Conservation (phyloP, 35 echinoderm and acorn worm genomes). For the Stichopus chloronotus region DNA sequence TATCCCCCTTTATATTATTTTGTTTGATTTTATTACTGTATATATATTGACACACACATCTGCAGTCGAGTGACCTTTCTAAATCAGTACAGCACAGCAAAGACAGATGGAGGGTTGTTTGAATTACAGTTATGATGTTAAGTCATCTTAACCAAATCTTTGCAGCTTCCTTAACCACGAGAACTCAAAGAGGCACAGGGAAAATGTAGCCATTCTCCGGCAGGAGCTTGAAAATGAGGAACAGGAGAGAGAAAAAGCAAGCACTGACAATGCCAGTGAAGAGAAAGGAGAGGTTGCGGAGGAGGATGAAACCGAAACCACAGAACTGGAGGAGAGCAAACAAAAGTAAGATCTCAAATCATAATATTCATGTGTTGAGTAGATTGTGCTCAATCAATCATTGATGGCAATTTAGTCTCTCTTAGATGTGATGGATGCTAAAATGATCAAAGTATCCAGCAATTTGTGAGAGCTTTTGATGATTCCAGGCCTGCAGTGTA, state of each 20-base stretch:
- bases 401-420: too few relatives aligned
- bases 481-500: too few relatives aligned
- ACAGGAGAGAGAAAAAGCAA: slow-evolving; percentile 34
- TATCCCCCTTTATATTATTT: too few relatives aligned
- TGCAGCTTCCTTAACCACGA: slow-evolving; percentile 93
- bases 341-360: slow-evolving; percentile 10
- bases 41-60: too few relatives aligned
- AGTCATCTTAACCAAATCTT: not conserved
- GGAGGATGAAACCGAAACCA: slow-evolving; percentile 24
- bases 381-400: too few relatives aligned
- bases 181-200: slow-evolving; percentile 94
- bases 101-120: too few relatives aligned
- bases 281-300: slow-evolving; percentile 29
- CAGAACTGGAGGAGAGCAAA: slow-evolving; percentile 12
- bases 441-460: too few relatives aligned
- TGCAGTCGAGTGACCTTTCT: too few relatives aligned
- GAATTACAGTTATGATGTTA: too few relatives aligned
- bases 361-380: not conserved
- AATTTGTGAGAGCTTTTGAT: too few relatives aligned
- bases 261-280: slow-evolving; percentile 35
- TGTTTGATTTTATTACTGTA: too few relatives aligned
- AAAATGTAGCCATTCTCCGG: slow-evolving; percentile 80
- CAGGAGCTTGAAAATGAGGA: slow-evolving; percentile 86
- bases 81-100: too few relatives aligned
- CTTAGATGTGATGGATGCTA: not conserved